These are phyloP conservation scores for Fulica atra DNA, from an alignment of 2,113 vertebrate species.

Conservation along the genomic window DNA sequence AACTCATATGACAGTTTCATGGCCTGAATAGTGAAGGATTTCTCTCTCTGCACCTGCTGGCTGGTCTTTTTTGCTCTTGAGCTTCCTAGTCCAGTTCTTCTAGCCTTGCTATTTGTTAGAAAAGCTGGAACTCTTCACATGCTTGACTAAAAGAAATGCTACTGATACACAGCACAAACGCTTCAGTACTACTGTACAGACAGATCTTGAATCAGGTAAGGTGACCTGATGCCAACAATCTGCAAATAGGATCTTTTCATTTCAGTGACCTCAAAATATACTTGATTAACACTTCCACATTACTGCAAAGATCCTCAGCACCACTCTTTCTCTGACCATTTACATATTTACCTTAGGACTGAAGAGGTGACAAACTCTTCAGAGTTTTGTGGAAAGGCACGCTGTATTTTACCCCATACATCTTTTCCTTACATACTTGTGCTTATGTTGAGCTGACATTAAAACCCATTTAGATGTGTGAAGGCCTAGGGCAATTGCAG, in stretches of 20 bases:
- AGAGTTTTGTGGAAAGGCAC: background rate
- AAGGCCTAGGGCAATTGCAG: background rate
- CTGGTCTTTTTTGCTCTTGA: background rate
- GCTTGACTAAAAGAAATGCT: background rate
- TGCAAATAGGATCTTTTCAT: background rate
- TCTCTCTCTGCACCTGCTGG: background rate
- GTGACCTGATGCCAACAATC: background rate
- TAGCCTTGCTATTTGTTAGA: background rate
- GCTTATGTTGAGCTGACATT: background rate
- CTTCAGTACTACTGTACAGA: background rate
- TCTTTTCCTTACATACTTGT: background rate
- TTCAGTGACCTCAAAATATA: slow-evolving; percentile 17
- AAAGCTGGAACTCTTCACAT: background rate
- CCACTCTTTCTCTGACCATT: background rate
- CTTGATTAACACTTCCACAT: background rate
- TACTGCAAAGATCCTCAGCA: background rate
- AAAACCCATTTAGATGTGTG: background rate
- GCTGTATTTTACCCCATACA: background rate
- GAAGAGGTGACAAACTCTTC: background rate
- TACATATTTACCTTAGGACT: background rate
- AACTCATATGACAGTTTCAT: background rate
- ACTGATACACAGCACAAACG: background rate
- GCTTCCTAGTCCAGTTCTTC: background rate
- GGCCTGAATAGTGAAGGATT: background rate
- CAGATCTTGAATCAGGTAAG: slow-evolving; percentile 11